phyloP scores from a whole-genome alignment of 2,888 invertebrate species.

The Cosmopolites sordidus region DNA sequence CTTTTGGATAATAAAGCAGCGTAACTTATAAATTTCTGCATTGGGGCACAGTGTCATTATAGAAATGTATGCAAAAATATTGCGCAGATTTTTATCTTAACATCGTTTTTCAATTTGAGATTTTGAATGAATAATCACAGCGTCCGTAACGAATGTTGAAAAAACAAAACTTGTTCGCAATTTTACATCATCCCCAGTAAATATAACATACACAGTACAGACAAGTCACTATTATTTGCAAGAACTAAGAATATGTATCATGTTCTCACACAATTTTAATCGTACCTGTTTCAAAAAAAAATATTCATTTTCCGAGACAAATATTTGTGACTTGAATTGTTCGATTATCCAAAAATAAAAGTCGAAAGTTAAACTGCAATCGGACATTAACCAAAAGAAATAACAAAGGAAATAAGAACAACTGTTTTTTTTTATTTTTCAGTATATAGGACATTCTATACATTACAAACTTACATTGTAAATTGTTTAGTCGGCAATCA shows the following conservation, averaged over 20 bases:
- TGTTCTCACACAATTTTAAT: too few species aligned
- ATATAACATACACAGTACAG: too few species aligned
- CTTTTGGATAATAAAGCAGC: too few species aligned
- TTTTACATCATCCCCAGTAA: too few species aligned
- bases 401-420: constrained; percentile 42
- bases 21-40: too few species aligned
- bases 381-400: constrained; percentile 42
- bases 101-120: background rate
- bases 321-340: background rate
- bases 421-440: constrained; percentile 35
- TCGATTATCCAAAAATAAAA: constrained; percentile 37
- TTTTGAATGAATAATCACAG: too few species aligned
- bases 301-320: too few species aligned
- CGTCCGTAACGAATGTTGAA: too few species aligned
- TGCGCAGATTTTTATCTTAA: background rate
- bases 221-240: too few species aligned
- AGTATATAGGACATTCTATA: constrained; percentile 46
- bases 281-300: too few species aligned
- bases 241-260: too few species aligned
- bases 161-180: too few species aligned
- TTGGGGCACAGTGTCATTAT: background rate
- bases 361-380: constrained; percentile 39
- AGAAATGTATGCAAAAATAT: background rate
- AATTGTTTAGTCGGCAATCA: constrained; percentile 41
- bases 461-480: constrained; percentile 46